Percentiles rank a stretch among this genome's conserved stretches.
Conservation (phyloP, 2,888 invertebrate species). For the Lepidocyrtinus sp. region DNA sequence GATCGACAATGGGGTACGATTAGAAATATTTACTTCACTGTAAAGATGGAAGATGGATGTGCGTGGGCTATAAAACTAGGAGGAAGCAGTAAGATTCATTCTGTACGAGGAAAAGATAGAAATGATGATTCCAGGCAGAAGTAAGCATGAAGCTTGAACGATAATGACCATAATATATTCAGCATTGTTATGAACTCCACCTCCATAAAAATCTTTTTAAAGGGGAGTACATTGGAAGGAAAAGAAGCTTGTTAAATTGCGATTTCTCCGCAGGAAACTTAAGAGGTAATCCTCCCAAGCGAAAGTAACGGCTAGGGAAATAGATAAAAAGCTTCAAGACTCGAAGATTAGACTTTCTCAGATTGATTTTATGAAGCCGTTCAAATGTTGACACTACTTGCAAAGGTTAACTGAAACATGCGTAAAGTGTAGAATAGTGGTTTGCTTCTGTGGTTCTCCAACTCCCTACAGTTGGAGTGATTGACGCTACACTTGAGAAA, state of each 20-base stretch:
- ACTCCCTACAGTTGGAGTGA: background rate
- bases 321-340: background rate
- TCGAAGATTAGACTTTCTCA: background rate
- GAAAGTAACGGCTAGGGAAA: no score
- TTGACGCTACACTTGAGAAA: background rate
- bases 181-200: constrained; percentile 13
- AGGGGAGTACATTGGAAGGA: no score
- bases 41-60: background rate
- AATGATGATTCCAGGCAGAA: background rate
- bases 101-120: background rate
- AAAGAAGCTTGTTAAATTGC: no score
- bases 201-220: constrained; percentile 11
- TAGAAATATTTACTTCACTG: no score
- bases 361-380: background rate
- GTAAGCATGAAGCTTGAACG: background rate
- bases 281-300: no score
- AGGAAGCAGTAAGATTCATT: background rate
- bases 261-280: no score
- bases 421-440: background rate
- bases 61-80: background rate
- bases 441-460: no score
- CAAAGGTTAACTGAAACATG: constrained; percentile 37
- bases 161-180: constrained; percentile 7
- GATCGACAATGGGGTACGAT: no score
- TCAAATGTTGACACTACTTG: constrained; percentile 10